Evolutionary conservation across 1,140 invertebrate species (phyloP).

Genomic region (Leptinotarsa lineolata): DNA sequence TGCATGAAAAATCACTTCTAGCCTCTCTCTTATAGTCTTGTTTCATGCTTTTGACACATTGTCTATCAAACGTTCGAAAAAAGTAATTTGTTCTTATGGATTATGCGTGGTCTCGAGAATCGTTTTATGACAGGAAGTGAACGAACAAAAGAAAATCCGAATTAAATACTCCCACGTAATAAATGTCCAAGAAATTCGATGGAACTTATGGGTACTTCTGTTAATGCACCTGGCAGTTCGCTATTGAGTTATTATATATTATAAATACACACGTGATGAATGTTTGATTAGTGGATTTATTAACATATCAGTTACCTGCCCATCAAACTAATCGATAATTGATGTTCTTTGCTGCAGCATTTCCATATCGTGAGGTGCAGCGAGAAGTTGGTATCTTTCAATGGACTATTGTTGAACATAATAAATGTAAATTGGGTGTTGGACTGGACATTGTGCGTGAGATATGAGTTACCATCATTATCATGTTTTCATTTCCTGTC

Average conservation of each 20-base stretch:
- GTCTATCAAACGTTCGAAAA: not conserved
- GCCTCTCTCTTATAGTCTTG: not conserved
- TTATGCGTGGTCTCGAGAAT: not conserved
- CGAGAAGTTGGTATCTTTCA: not conserved
- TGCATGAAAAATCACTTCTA: slow-evolving; percentile 4
- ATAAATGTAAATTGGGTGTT: not conserved
- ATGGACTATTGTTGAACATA: not conserved
- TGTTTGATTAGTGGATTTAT: not conserved
- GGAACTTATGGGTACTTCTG: not conserved
- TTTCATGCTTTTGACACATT: slow-evolving; percentile 6
- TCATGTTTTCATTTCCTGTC: too few relatives aligned
- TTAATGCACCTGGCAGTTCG: not conserved
- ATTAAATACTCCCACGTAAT: not conserved
- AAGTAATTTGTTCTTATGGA: not conserved
- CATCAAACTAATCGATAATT: not conserved
- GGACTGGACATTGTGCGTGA: not conserved
- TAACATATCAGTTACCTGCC: slow-evolving; percentile 2
- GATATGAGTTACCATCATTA: not conserved
- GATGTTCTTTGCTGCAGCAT: not conserved
- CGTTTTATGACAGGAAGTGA: not conserved
- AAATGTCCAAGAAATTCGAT: not conserved
- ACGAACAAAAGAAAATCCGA: not conserved
- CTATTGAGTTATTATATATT: not conserved
- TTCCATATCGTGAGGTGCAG: not conserved
- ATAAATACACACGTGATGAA: not conserved